Conservation (phyloP, 1,140 invertebrate genomes). For the Brachystomella parvula region DNA sequence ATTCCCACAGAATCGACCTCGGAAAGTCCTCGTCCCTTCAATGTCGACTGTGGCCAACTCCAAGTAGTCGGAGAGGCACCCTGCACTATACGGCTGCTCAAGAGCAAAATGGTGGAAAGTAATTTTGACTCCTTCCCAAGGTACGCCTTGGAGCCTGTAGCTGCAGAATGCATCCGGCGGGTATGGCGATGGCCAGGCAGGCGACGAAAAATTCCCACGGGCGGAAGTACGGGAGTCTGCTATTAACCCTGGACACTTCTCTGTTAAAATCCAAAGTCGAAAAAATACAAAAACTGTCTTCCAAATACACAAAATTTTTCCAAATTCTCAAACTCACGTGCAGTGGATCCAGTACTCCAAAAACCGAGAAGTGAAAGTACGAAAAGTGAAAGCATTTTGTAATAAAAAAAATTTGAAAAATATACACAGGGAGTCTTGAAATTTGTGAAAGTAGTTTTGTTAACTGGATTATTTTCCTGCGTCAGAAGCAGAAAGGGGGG, state of each 20-base stretch:
- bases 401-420: too few relatives aligned
- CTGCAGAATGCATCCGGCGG: slow-evolving; percentile 43
- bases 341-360: too few relatives aligned
- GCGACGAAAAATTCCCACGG: slow-evolving; percentile 45
- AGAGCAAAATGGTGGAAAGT: slow-evolving; percentile 38
- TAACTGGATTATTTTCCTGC: too few relatives aligned
- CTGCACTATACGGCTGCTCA: slow-evolving; percentile 37
- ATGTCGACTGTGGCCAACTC: slow-evolving; percentile 31
- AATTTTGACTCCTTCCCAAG: slow-evolving; percentile 38
- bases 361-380: too few relatives aligned
- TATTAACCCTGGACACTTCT: slow-evolving; percentile 30
- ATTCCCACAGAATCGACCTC: slow-evolving; percentile 41
- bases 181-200: slow-evolving; percentile 45
- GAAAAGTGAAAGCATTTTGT: too few relatives aligned
- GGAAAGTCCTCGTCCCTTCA: slow-evolving; percentile 31
- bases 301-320: too few relatives aligned
- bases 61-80: slow-evolving; percentile 41
- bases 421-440: too few relatives aligned
- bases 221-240: slow-evolving; percentile 23
- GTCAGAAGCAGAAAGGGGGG: too few relatives aligned
- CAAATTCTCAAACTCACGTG: too few relatives aligned
- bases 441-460: too few relatives aligned
- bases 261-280: slow-evolving; percentile 31
- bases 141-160: slow-evolving; percentile 39
- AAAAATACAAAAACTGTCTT: slow-evolving; percentile 27